Conservation (phyloP, 2,888 invertebrate species). For the Oithona nana region DNA sequence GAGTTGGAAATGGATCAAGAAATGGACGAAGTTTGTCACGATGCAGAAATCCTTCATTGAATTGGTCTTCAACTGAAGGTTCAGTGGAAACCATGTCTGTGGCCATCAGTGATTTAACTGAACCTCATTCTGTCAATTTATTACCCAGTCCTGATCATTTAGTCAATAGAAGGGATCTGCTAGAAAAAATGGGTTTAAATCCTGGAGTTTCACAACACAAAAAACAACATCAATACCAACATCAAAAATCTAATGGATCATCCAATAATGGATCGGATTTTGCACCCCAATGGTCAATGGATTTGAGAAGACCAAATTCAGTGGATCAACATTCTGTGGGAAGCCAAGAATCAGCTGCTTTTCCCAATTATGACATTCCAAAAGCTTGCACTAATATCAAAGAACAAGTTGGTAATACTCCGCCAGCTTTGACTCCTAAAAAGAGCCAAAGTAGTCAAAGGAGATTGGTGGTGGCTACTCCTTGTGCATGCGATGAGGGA, state of each 20-base stretch:
- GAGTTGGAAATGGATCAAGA: too few relatives aligned
- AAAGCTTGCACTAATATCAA: too few relatives aligned
- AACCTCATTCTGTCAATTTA: background rate
- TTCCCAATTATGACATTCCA: background rate
- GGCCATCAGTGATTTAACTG: background rate
- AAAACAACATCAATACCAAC: too few relatives aligned
- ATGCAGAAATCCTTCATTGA: constrained; percentile 1
- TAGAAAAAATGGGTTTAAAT: constrained; percentile 23
- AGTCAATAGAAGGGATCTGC: background rate
- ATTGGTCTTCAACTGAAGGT: background rate
- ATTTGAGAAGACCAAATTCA: background rate
- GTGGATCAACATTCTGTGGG: too few relatives aligned
- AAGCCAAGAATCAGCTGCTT: background rate
- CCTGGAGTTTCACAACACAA: constrained; percentile 13
- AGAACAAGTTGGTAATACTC: too few relatives aligned
- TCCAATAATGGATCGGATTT: too few relatives aligned
- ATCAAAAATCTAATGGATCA: too few relatives aligned
- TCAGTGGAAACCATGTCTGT: background rate
- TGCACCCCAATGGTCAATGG: background rate
- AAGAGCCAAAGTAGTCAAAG: too few relatives aligned
- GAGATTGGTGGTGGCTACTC: background rate
- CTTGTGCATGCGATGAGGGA: background rate
- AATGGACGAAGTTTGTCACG: constrained; percentile 4
- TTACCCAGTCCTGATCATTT: constrained; percentile 4
- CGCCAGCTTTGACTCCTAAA: background rate